Evolutionary conservation across 2,113 vertebrate species (phyloP).

Genomic region (Hippocampus barbouri): DNA sequence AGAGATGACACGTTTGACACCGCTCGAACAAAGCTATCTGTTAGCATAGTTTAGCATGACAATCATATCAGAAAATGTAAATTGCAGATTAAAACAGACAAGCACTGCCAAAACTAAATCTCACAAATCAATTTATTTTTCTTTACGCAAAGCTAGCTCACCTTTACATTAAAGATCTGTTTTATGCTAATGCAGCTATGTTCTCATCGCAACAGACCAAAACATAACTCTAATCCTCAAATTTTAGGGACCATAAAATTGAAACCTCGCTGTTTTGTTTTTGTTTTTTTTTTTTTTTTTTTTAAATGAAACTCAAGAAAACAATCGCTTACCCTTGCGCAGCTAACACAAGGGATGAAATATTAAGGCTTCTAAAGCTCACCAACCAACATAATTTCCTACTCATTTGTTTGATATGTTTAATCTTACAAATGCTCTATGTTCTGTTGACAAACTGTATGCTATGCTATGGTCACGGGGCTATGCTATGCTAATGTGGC

Average conservation of each 20-base stretch:
- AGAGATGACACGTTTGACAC: too few relatives aligned
- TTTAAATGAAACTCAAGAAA: not conserved
- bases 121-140: too few relatives aligned
- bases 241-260: not conserved
- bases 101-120: too few relatives aligned
- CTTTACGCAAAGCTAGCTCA: too few relatives aligned
- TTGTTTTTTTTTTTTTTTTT: not conserved
- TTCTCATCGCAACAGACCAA: not conserved
- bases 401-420: not conserved
- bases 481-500: constrained; percentile 7
- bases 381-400: not conserved
- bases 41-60: too few relatives aligned
- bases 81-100: too few relatives aligned
- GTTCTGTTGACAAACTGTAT: not conserved
- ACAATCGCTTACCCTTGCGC: not conserved
- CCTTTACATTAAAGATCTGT: too few relatives aligned
- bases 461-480: constrained; percentile 4
- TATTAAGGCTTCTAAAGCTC: not conserved
- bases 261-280: not conserved
- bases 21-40: too few relatives aligned
- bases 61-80: too few relatives aligned
- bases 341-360: not conserved
- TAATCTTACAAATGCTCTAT: not conserved
- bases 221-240: not conserved
- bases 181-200: not conserved